These are phyloP conservation scores for Leucoraja ocellata DNA, from an alignment of 2,797 vertebrate species.

Conservation along the genomic window DNA sequence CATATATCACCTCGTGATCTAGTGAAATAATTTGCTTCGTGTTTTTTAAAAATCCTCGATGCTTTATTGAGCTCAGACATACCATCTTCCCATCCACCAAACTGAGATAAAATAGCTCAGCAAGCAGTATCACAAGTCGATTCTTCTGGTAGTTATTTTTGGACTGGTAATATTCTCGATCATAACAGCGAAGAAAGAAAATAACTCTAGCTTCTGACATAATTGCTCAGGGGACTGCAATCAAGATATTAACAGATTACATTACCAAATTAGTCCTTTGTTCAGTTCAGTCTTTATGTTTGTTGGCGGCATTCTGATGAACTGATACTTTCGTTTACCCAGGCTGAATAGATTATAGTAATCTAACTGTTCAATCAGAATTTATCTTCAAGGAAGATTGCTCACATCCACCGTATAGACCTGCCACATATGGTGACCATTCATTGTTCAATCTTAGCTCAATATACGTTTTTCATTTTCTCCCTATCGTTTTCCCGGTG, in stretches of 20 bases:
- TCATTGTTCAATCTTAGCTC: background rate
- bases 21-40: background rate
- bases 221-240: constrained; percentile 18
- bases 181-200: constrained; percentile 1
- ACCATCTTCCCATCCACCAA: background rate
- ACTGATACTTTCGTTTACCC: background rate
- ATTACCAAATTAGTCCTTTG: background rate
- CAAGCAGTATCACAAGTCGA: background rate
- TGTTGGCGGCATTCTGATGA: background rate
- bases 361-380: background rate
- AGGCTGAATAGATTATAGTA: background rate
- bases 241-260: constrained; percentile 23
- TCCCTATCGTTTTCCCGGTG: background rate
- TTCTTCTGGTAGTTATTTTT: background rate
- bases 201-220: background rate
- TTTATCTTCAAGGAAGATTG: background rate
- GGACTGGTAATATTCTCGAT: background rate
- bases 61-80: background rate
- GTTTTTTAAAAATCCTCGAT: background rate
- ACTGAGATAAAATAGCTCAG: background rate
- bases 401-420: background rate
- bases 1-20: no score
- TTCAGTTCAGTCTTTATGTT: background rate
- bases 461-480: background rate
- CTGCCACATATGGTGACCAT: background rate